phyloP scores from a whole-genome alignment of 1,140 invertebrate species.

The Bemisia tabaci region DNA sequence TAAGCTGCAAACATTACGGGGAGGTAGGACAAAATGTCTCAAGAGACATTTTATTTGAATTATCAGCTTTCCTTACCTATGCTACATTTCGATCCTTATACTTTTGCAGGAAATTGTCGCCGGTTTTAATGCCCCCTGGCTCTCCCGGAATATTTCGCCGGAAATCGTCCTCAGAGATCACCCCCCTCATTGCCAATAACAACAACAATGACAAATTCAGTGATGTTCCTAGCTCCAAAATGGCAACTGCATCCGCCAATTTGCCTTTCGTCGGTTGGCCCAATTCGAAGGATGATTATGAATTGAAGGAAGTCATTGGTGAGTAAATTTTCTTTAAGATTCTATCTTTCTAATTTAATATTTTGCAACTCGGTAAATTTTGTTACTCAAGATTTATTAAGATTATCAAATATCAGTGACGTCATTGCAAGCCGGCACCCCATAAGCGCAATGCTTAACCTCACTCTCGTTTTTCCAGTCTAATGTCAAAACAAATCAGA shows the following conservation, averaged over 20 bases:
- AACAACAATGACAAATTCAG: not conserved
- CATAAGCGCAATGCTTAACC: not conserved
- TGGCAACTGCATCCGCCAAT: constrained; percentile 46
- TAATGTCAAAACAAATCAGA: too few species aligned
- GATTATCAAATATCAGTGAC: too few species aligned
- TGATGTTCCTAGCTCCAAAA: constrained; percentile 34
- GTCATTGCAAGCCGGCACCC: not conserved
- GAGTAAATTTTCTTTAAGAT: constrained; percentile 26
- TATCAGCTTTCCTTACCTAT: too few species aligned
- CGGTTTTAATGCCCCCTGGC: constrained; percentile 44
- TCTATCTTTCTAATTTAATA: not conserved
- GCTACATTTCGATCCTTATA: too few species aligned
- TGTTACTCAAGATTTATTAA: too few species aligned
- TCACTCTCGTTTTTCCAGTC: not conserved
- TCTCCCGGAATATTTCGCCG: constrained; percentile 49
- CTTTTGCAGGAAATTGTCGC: constrained; percentile 40
- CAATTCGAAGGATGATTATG: constrained; percentile 86
- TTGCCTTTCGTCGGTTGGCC: constrained; percentile 59
- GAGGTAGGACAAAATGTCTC: too few species aligned
- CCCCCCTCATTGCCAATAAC: not conserved
- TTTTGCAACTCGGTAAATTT: too few species aligned
- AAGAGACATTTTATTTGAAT: too few species aligned
- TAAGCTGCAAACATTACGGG: too few species aligned
- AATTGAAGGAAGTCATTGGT: constrained; percentile 89
- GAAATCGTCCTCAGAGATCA: constrained; percentile 36